Conservation (phyloP, 1,140 invertebrate genomes). For the Chelonus insularis region DNA sequence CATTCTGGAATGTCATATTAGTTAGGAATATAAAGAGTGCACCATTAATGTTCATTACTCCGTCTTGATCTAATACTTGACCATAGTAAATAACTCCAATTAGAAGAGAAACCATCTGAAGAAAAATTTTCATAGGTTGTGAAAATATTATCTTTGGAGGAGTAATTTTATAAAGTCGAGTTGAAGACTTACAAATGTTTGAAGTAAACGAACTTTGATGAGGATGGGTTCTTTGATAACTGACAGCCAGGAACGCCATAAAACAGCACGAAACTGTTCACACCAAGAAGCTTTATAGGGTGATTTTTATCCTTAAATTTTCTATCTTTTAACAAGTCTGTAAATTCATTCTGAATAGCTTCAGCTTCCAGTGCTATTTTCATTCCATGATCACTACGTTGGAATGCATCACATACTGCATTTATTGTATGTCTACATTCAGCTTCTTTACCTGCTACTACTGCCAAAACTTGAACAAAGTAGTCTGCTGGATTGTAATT, state of each 20-base stretch:
- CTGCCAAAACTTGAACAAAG: constrained; percentile 88
- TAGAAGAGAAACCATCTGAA: constrained; percentile 81
- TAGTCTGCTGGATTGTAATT: constrained; percentile 97
- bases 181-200: constrained; percentile 81
- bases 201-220: constrained; percentile 84
- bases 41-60: constrained; percentile 95
- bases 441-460: constrained; percentile 80
- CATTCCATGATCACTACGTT: constrained; percentile 64
- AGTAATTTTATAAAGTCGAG: constrained; percentile 10
- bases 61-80: constrained; percentile 82
- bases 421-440: constrained; percentile 74
- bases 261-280: constrained; percentile 83
- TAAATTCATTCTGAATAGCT: constrained; percentile 48
- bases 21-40: constrained; percentile 91
- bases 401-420: constrained; percentile 78
- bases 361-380: constrained; percentile 63
- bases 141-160: constrained; percentile 17
- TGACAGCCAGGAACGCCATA: constrained; percentile 89
- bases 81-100: constrained; percentile 89
- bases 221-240: constrained; percentile 88
- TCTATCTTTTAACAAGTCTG: constrained; percentile 32
- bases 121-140: constrained; percentile 33
- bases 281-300: constrained; percentile 86
- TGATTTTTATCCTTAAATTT: constrained; percentile 39
- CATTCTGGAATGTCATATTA: constrained; percentile 93